Evolutionary conservation across 2,113 vertebrate species (phyloP), one percentile per base, ranked within the genome.

Genomic region (Neodontobutis hainanensis): DNA sequence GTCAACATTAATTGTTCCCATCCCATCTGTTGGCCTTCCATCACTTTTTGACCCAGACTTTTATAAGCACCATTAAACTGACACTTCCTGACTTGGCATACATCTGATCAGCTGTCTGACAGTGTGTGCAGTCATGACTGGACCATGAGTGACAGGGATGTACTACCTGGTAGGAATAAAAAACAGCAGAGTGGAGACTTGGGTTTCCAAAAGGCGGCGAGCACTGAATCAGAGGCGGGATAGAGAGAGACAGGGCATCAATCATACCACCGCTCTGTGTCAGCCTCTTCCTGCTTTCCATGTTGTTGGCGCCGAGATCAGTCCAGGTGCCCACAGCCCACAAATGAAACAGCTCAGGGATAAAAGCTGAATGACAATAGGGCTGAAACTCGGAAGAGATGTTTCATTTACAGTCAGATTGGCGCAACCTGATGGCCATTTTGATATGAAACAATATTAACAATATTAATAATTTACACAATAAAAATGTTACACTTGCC

Each of bases 151-250:
- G 88, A 77, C 80, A 77, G 68, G 27, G 16, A 68, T 66, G 48
- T 59, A 45, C 46, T 72, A 65, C 79, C 81, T 70, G 75, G 74
- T 59, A 46, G 70, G 68, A 81, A 82, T 81, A 73, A 83, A 78
- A 77, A 74, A 53, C 75, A 81, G 59, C 57, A 11, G 64, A 60
- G 63, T 63, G 66, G 61, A 70, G 75, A 73, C 56, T 14, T 56
- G 61, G 51, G 74, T 80, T 86, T 56, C 70, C 65, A 77, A 52
- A 59, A 59, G 35, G 75, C 75, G 77, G 32, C 35, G 12, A 69
- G 63, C 68, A 80, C 79, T 78, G 82, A 84, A 80, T 89, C 87
- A 84, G 83, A 75, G 81, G 45, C 36, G 52, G 63, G 75, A 75
- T 42, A 27, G 49, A 58, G 60, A n/a, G 6, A 75, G 68, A 74